phyloP scores from a whole-genome alignment of 2,797 vertebrate genomes.

The Semotilus atromaculatus region DNA sequence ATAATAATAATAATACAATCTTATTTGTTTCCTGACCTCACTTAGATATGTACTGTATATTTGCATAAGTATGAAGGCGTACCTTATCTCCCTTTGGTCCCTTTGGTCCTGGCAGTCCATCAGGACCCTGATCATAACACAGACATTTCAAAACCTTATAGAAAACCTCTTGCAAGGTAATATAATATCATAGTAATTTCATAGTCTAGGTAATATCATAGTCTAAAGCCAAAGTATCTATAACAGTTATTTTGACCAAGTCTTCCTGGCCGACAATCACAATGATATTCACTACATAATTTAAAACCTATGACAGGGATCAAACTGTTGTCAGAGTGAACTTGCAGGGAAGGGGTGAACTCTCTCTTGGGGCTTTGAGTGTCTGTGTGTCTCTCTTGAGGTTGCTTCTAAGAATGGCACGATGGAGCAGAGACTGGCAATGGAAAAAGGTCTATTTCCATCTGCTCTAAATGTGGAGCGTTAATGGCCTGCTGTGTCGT shows the following conservation, averaged over 20 bases:
- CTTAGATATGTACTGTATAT: not conserved
- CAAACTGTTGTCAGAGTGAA: conserved; percentile 20
- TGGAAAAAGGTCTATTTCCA: conserved; percentile 85
- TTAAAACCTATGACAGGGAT: not conserved
- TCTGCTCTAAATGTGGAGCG: conserved; percentile 80
- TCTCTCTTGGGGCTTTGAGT: conserved; percentile 17
- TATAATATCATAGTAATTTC: too few relatives aligned
- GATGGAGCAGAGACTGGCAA: conserved; percentile 71
- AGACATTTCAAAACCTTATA: not conserved
- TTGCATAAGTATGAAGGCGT: conserved; percentile 35
- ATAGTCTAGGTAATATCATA: too few relatives aligned
- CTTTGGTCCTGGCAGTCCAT: conserved; percentile 87
- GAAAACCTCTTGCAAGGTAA: conserved; percentile 40
- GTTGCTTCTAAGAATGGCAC: conserved; percentile 77
- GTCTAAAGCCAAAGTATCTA: not conserved
- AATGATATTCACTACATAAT: not conserved
- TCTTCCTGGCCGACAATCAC: not conserved
- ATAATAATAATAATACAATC: not conserved
- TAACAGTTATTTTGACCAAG: not conserved
- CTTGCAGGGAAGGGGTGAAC: conserved; percentile 15
- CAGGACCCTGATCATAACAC: conserved; percentile 82
- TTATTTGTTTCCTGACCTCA: not conserved
- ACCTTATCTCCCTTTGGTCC: conserved; percentile 97
- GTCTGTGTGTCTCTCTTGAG: conserved; percentile 51
- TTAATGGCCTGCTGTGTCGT: conserved; percentile 77